phyloP scores from a whole-genome alignment of 2,888 invertebrate genomes.

The Disparrhopalites patrizii region DNA sequence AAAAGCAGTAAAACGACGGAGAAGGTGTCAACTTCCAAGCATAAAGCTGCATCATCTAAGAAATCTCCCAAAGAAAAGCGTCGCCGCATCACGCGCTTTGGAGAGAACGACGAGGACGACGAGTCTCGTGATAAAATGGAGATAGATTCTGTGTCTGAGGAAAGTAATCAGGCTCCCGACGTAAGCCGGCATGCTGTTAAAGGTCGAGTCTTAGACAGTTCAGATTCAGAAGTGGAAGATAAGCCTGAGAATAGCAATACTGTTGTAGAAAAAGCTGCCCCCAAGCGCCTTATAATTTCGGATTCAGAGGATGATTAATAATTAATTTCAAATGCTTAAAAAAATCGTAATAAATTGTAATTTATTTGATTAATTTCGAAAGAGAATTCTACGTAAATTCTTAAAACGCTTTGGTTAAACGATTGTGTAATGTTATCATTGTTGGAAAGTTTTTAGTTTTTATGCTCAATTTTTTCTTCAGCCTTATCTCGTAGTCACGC shows the following conservation, averaged over 20 bases:
- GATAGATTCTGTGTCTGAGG: neutral
- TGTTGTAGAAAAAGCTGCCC: neutral
- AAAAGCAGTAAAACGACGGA: no score
- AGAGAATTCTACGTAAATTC: no score
- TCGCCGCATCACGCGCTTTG: neutral
- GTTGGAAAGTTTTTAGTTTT: no score
- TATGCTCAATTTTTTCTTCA: no score
- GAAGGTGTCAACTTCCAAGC: no score
- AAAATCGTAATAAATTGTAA: no score
- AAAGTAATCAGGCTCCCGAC: neutral
- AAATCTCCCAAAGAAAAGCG: neutral
- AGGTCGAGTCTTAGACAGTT: slow-evolving; percentile 12
- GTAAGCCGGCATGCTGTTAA: neutral
- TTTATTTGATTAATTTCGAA: no score
- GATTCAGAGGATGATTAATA: slow-evolving; percentile 24
- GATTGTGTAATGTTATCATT: no score
- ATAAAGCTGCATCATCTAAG: no score
- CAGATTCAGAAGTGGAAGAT: slow-evolving; percentile 8
- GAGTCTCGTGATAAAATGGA: neutral
- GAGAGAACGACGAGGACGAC: neutral
- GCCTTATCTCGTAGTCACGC: no score
- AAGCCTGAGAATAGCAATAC: neutral
- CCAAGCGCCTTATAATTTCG: neutral
- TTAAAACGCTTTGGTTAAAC: no score
- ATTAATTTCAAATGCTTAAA: no score